Evolutionary conservation across 2,888 invertebrate species (phyloP).

Genomic region (Xestia rhomboidea): DNA sequence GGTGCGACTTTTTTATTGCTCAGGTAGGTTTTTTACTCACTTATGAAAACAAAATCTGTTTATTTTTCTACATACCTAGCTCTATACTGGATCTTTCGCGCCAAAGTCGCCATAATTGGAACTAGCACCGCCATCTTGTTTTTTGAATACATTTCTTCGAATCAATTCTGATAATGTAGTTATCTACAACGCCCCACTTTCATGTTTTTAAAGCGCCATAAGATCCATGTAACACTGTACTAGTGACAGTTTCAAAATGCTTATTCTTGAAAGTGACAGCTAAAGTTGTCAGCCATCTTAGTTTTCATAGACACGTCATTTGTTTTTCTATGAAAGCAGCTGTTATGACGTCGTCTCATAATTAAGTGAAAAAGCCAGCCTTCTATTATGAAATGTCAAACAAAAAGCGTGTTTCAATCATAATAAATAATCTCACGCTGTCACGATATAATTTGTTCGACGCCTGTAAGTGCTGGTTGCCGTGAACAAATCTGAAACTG

Average conservation of each 20-base stretch:
- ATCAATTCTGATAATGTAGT: neutral
- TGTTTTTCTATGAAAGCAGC: conserved; percentile 2
- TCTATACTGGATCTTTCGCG: neutral
- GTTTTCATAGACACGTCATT: conserved; percentile 11
- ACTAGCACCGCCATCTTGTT: neutral
- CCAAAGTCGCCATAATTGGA: neutral
- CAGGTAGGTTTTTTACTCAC: neutral
- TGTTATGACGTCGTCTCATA: conserved; percentile 22
- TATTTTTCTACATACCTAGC: neutral
- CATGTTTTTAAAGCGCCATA: neutral
- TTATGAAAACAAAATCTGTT: neutral
- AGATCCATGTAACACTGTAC: neutral
- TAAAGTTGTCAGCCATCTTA: conserved; percentile 22
- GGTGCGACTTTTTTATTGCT: neutral
- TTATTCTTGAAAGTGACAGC: neutral
- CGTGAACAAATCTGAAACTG: conserved; percentile 59
- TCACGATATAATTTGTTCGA: conserved; percentile 57
- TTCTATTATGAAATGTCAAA: conserved; percentile 51
- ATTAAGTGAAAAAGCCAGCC: conserved; percentile 44
- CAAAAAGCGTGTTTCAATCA: conserved; percentile 52
- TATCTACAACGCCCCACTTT: neutral
- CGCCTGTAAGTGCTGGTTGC: conserved; percentile 54
- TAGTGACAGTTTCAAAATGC: neutral
- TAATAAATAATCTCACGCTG: conserved; percentile 62
- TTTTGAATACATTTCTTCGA: neutral